Percentiles rank a stretch among this genome's conserved stretches.
Conservation (phyloP, 2,113 vertebrate species). For the Vidua chalybeata region DNA sequence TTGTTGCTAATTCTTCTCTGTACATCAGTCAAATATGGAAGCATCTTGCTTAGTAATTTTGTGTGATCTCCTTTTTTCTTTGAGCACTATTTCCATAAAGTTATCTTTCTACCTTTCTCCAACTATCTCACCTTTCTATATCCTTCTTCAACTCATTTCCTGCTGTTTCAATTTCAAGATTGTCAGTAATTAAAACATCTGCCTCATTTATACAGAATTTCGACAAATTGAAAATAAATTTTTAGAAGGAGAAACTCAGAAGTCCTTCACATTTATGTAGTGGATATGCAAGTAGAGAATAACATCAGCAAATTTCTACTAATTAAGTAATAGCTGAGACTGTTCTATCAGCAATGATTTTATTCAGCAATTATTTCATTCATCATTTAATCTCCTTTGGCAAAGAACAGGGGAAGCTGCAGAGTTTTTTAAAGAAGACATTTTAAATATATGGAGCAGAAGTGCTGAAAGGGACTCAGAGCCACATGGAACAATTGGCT, state of each 20-base stretch:
- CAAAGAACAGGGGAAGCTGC: not conserved
- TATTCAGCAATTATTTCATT: not conserved
- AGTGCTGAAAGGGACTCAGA: not conserved
- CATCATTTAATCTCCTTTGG: not conserved
- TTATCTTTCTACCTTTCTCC: not conserved
- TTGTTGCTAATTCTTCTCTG: slow-evolving; percentile 7
- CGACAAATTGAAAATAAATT: not conserved
- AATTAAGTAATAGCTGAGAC: not conserved
- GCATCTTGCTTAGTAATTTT: not conserved
- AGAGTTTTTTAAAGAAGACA: not conserved
- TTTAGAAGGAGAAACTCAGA: not conserved
- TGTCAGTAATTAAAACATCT: not conserved
- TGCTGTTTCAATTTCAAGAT: not conserved
- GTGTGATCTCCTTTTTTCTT: not conserved
- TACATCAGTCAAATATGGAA: not conserved
- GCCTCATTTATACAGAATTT: not conserved
- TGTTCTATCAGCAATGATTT: not conserved
- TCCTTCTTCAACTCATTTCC: not conserved
- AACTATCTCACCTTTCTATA: not conserved
- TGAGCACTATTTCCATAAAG: not conserved
- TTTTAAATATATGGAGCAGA: not conserved
- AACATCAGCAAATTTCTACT: not conserved
- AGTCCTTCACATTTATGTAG: not conserved
- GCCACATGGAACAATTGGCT: not conserved
- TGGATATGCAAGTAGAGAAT: not conserved